A percentile compares a stretch with the other conserved stretches of the same genome.
phyloP scores from a whole-genome alignment of 2,797 vertebrate genomes.

The Pangasius macronema region DNA sequence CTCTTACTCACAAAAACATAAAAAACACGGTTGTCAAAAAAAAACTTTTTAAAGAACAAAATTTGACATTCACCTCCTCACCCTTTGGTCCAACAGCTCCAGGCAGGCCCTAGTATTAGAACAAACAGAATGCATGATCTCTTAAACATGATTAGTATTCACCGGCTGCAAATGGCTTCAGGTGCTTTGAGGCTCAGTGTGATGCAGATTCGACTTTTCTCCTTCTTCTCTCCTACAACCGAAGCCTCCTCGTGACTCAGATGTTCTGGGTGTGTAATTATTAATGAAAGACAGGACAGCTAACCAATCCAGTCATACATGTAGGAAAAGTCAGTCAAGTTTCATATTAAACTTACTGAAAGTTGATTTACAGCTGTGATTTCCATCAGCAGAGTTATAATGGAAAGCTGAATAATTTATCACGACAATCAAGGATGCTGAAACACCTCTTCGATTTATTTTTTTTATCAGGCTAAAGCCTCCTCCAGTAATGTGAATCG shows the following conservation, averaged over 20 bases:
- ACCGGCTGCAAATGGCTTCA: constrained; percentile 24
- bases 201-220: not conserved
- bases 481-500: constrained; percentile 41
- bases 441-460: not conserved
- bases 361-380: constrained; percentile 10
- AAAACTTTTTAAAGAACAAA: not conserved
- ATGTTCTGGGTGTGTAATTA: constrained; percentile 34
- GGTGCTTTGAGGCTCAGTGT: constrained; percentile 22
- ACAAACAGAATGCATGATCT: not conserved
- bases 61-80: constrained; percentile 73
- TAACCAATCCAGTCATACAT: constrained; percentile 7
- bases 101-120: constrained; percentile 74
- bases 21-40: not conserved
- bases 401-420: constrained; percentile 15
- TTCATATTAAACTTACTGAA: constrained; percentile 25
- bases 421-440: not conserved
- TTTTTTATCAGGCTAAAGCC: constrained; percentile 7
- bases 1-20: not conserved
- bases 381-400: constrained; percentile 4
- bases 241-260: constrained; percentile 21
- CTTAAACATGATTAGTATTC: constrained; percentile 40
- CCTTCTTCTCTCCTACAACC: constrained; percentile 23
- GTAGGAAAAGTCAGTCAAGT: not conserved
- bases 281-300: constrained; percentile 6
- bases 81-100: constrained; percentile 83